Evolutionary conservation across 2,797 vertebrate species (phyloP), one percentile per base, ranked within the genome.

Genomic region (Ctenochaetus hawaiiensis): DNA sequence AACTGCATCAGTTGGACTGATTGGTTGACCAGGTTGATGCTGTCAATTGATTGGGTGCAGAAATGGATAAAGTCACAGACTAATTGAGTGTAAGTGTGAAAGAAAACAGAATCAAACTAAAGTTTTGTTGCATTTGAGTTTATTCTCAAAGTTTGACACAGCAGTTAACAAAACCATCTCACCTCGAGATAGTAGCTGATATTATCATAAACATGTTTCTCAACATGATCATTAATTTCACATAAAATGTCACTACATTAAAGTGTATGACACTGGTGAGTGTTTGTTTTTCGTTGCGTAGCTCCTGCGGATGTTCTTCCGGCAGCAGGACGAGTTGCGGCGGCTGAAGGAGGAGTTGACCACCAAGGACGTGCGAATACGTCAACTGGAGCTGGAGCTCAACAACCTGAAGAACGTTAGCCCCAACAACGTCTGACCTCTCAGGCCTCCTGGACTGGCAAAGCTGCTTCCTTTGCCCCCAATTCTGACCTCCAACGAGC

Each of bases 281-380:
- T 65, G 45, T 67, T n/a, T 51, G 9, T 48, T 14, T 77, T 57
- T 53, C 61, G 17, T 52, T 62, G 34, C 66, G 18, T 72, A 99
- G 98, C 96, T 99, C 80, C 95, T 99, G 66, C 96, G 97, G 87
- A 96, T 99, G 98, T 99, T 99, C 93, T 99, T 98, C 95, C 95
- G 97, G 61, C 98, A 99, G 94, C 98, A 99, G 91, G 98, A 99
- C 0, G 98, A 99, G 93, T 93, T 99, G 85, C 96, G 98, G 67
- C 91, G 97, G 76, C 89, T 99, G 92, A 99, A 98, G 77, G 97
- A 97, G 0, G 97, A 99, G 87, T 94, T 99, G 67, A 86, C 94
- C 1, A 96, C 97, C 87, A 98, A 97, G 83, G 98, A 99, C 77
- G 91, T 99, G 83, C 94, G 93, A 80, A 96, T 99, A 91, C 96